Evolutionary conservation across 2,888 invertebrate species (phyloP).

Genomic region (Cryptosula pallasiana): DNA sequence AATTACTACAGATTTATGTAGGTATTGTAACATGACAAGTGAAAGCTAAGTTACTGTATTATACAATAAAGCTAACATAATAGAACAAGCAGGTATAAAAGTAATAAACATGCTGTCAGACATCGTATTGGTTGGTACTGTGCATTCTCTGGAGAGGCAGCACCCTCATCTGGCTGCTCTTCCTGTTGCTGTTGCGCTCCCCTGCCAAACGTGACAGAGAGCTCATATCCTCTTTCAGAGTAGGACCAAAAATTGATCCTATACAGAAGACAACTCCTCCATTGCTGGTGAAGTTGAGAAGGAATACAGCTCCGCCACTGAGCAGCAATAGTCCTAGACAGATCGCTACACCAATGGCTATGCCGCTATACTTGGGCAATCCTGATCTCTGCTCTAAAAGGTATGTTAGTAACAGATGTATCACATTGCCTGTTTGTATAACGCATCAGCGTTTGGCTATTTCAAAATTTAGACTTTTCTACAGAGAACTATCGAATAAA

Average conservation of each 20-base stretch:
- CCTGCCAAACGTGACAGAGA: not conserved
- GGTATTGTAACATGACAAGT: no score
- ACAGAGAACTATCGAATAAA: no score
- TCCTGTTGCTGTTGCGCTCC: not conserved
- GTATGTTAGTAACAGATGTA: not conserved
- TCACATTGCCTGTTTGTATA: no score
- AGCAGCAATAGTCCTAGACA: not conserved
- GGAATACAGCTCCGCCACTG: not conserved
- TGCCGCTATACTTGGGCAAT: not conserved
- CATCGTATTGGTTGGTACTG: not conserved
- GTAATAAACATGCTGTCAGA: no score
- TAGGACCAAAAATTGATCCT: not conserved
- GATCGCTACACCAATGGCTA: not conserved
- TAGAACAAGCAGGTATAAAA: no score
- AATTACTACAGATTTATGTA: no score
- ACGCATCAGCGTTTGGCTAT: no score
- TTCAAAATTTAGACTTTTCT: no score
- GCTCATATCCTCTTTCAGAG: not conserved
- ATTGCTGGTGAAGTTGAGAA: constrained; percentile 16
- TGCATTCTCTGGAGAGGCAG: constrained; percentile 7
- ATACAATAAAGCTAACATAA: no score
- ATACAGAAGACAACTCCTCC: not conserved
- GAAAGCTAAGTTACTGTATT: no score
- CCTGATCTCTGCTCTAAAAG: not conserved
- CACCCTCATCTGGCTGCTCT: not conserved